These are phyloP conservation scores for Heliconius melpomene DNA, from an alignment of 1,140 invertebrate genomes.

Conservation along the genomic window DNA sequence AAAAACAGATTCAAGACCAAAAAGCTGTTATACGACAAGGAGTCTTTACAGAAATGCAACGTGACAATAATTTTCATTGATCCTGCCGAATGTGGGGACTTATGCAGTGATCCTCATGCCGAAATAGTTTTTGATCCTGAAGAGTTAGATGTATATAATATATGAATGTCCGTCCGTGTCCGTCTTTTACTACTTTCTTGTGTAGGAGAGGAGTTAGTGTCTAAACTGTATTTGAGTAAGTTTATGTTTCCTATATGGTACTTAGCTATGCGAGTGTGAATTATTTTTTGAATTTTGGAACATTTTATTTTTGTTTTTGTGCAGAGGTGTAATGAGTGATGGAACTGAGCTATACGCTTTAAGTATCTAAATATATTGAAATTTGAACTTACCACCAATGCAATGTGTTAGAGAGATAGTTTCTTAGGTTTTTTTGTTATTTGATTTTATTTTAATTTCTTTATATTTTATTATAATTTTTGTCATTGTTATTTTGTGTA, in stretches of 20 bases:
- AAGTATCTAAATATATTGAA: no score
- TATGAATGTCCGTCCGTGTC: background rate
- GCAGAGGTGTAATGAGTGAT: no score
- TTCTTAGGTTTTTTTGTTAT: no score
- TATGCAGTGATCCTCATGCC: background rate
- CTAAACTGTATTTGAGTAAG: no score
- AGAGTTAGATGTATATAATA: background rate
- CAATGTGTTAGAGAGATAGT: no score
- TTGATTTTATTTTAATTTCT: no score
- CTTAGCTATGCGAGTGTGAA: background rate
- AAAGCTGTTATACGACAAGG: background rate
- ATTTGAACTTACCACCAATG: no score
- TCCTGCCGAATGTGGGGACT: background rate
- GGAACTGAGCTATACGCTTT: no score
- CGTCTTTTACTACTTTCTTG: background rate
- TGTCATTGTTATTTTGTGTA: no score
- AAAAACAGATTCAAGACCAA: background rate
- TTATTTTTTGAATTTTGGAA: no score
- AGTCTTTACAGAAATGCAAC: background rate
- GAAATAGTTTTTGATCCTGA: background rate
- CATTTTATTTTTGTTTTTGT: no score
- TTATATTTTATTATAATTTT: no score
- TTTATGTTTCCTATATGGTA: background rate
- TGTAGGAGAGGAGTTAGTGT: background rate
- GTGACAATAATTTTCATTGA: background rate